Percentiles rank a stretch among this genome's conserved stretches.
phyloP scores from a whole-genome alignment of 2,888 invertebrate species.

The Aromia moschata region DNA sequence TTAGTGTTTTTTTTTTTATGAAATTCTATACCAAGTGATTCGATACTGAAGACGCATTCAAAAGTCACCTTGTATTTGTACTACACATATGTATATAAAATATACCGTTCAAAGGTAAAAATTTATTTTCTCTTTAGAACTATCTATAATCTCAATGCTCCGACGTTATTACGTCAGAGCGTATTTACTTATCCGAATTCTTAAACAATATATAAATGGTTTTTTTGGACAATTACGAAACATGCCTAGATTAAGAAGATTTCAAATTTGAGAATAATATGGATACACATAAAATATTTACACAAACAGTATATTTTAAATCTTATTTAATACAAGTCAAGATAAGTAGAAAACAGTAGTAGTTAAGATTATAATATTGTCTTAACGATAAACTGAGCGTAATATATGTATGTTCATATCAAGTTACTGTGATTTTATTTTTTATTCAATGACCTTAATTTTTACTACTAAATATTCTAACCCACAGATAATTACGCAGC shows the following conservation, averaged over 20 bases:
- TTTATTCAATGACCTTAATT: slow-evolving; percentile 20
- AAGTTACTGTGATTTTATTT: slow-evolving; percentile 15
- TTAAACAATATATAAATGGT: too few relatives aligned
- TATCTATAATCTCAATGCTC: too few relatives aligned
- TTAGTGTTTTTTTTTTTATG: too few relatives aligned
- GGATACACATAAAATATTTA: slow-evolving; percentile 20
- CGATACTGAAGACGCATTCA: too few relatives aligned
- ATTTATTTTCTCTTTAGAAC: too few relatives aligned
- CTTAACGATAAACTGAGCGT: slow-evolving; percentile 31
- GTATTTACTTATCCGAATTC: too few relatives aligned
- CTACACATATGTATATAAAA: too few relatives aligned
- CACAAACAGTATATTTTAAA: slow-evolving; percentile 37
- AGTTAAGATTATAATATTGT: slow-evolving; percentile 40
- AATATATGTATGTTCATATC: slow-evolving; percentile 17
- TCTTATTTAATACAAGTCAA: slow-evolving; percentile 43
- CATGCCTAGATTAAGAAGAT: slow-evolving; percentile 6
- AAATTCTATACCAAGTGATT: too few relatives aligned
- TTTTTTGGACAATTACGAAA: not conserved
- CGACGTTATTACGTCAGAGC: too few relatives aligned
- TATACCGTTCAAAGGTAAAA: too few relatives aligned
- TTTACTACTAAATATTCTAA: slow-evolving; percentile 3
- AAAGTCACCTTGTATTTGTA: too few relatives aligned
- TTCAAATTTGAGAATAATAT: slow-evolving; percentile 2
- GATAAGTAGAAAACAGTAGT: slow-evolving; percentile 47
- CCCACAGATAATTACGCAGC: slow-evolving; percentile 6